Conservation (phyloP, 2,113 vertebrate genomes). For the Spea multiplicata region DNA sequence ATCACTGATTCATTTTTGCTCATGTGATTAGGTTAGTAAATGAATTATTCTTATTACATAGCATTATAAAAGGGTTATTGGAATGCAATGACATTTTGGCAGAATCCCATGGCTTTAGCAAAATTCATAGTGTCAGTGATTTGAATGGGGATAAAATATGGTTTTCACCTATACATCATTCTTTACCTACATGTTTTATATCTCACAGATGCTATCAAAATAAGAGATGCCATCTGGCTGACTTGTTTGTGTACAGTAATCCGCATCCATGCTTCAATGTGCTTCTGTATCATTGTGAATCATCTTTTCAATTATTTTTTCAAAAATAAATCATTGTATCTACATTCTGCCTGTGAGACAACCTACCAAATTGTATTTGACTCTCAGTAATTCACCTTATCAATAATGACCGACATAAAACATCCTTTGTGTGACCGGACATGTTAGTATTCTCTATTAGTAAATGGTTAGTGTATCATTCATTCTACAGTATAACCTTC, state of each 20-base stretch:
- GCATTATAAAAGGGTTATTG: background rate
- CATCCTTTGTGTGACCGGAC: background rate
- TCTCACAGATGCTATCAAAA: background rate
- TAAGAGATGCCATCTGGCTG: conserved; percentile 10
- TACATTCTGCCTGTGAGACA: background rate
- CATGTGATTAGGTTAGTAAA: background rate
- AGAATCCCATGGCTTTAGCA: background rate
- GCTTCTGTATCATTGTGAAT: conserved; percentile 4
- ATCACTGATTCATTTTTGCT: background rate
- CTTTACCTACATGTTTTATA: conserved; percentile 10
- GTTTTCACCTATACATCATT: background rate
- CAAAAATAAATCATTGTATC: background rate
- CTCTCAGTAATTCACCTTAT: background rate
- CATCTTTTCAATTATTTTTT: conserved; percentile 2
- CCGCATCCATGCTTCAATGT: conserved; percentile 12
- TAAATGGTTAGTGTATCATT: too few relatives aligned
- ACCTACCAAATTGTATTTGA: background rate
- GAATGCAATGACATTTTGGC: background rate
- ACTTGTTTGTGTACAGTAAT: conserved; percentile 5
- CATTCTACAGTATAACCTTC: too few relatives aligned
- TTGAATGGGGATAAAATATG: background rate
- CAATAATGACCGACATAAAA: too few relatives aligned
- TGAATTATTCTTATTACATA: background rate
- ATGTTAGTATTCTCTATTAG: too few relatives aligned
- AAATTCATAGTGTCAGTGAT: background rate